A percentile compares a stretch with the other conserved stretches of the same genome.
Evolutionary conservation across 2,113 vertebrate genomes (phyloP).

Genomic region (Saccopteryx leptura): DNA sequence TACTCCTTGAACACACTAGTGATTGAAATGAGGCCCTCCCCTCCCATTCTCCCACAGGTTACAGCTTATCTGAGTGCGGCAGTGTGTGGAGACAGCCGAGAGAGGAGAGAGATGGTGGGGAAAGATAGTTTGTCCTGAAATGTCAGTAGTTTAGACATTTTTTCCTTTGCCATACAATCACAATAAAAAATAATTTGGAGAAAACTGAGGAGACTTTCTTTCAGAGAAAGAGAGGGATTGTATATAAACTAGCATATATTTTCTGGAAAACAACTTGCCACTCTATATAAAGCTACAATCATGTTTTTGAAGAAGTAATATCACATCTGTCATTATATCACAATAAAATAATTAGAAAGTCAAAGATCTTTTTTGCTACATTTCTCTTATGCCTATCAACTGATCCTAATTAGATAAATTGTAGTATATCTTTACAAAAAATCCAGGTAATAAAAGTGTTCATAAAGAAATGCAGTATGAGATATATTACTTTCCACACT

Average conservation of each 20-base stretch:
- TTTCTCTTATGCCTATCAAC: background rate
- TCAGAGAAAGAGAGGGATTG: conserved; percentile 25
- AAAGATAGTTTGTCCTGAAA: background rate
- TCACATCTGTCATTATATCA: background rate
- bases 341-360: background rate
- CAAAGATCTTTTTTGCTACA: background rate
- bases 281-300: background rate
- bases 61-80: background rate
- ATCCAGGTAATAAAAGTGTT: background rate
- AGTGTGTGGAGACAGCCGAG: accelerated
- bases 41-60: too few species aligned
- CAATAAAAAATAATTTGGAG: conserved; percentile 8
- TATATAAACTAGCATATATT: background rate
- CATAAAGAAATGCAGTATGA: background rate
- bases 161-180: background rate
- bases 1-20: background rate
- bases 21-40: background rate
- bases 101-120: background rate
- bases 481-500: background rate
- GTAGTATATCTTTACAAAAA: background rate
- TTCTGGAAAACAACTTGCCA: background rate
- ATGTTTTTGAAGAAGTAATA: conserved; percentile 11
- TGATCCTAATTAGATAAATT: background rate
- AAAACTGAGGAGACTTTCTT: conserved; percentile 42
- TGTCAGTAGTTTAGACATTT: background rate